Percentiles rank a stretch among this genome's conserved stretches.
Evolutionary conservation across 2,113 vertebrate species (phyloP).

Genomic region (Tiliqua scincoides): DNA sequence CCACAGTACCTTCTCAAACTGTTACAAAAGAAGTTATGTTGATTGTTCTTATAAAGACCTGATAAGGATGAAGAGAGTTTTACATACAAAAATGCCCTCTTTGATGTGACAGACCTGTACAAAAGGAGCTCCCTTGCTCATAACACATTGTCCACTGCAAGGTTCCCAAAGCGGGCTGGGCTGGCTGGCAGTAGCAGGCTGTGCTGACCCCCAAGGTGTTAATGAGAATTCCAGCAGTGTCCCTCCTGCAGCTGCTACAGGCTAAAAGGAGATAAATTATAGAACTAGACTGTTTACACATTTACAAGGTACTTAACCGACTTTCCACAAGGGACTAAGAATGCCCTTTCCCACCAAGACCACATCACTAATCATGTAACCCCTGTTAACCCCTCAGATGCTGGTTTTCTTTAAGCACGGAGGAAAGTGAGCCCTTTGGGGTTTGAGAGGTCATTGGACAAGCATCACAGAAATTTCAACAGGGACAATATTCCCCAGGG

Average conservation of each 20-base stretch:
- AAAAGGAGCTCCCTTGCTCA: background rate
- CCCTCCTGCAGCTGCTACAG: constrained; percentile 20
- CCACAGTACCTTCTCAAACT: background rate
- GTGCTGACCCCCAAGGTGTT: constrained; percentile 14
- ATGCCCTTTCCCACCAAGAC: constrained; percentile 12
- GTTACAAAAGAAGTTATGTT: background rate
- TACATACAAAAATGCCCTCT: background rate
- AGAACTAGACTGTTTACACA: background rate
- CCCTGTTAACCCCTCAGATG: constrained; percentile 4
- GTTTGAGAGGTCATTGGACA: background rate
- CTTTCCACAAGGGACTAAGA: background rate
- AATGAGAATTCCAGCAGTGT: constrained; percentile 41
- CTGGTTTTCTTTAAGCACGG: background rate
- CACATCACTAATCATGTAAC: background rate
- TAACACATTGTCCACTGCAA: background rate
- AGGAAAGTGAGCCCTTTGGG: background rate
- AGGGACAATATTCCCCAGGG: background rate
- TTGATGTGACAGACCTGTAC: background rate
- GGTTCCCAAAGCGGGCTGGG: background rate
- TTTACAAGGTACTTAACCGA: background rate
- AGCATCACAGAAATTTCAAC: background rate
- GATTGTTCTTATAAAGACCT: background rate
- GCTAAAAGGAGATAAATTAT: constrained; percentile 18
- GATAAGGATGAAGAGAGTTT: background rate
- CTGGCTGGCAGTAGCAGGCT: background rate